Evolutionary conservation across 2,888 invertebrate genomes (phyloP), one percentile per base, ranked within the genome.

Genomic region (Erebia epiphron): DNA sequence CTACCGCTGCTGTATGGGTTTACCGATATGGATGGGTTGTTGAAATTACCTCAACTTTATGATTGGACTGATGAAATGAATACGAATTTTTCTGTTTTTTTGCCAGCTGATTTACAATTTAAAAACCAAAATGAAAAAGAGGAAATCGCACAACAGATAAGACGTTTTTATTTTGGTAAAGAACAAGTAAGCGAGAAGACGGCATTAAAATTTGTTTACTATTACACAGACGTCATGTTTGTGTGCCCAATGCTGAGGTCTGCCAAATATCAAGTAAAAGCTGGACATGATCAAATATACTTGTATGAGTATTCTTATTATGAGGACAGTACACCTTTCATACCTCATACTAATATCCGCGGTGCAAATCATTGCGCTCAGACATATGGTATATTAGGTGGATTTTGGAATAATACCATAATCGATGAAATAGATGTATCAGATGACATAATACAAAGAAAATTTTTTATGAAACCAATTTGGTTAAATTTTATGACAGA

Each of bases 161-260:
- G 60, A 58, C 26, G 41, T 14, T 73, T 78, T 67, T 82, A 80
- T 56, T 82, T 81, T 69, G 85, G 83, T 5, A 72, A 82, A 0
- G 71, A 82, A 41, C 65, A 77, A 0, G 69, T 87, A 0, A 74
- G 61, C 4, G 75, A 78, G 8, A 76, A 83, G 0, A 80, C 75
- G 13, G 69, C 86, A 62, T 72, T 83, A 14, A 68, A 67, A 14
- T 88, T 79, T 57, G 75, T 86, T 0, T 76, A 87, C 72, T 88
- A 78, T 61, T 85, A 82, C 67, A 75, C 83, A 2, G 92, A 95
- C 92, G 60, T 80, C 0, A 13, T 80, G 0, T 84, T 87, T 69
- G 68, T 76, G 0, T 82, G 80, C 69, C 72, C 85, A 1, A 79
- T 77, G 8, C 64, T 87, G 8, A 72, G 80, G 68, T 77, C 83